phyloP scores from a whole-genome alignment of 2,113 vertebrate species.

The Ceyx cyanopectus region DNA sequence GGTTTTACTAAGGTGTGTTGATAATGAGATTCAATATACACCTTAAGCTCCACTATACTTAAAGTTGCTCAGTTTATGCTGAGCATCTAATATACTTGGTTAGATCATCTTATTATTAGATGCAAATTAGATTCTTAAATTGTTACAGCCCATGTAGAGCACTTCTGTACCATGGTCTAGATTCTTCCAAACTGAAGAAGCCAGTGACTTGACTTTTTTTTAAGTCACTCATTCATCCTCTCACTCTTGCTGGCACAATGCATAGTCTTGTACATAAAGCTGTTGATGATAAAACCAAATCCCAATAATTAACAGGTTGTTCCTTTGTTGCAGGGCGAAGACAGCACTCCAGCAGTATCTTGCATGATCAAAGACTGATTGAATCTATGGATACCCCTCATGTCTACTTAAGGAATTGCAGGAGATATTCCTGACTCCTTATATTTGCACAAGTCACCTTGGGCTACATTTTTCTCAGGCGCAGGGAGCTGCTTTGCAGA shows the following conservation, averaged over 20 bases:
- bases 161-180: background rate
- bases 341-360: slow-evolving; percentile 98
- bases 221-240: background rate
- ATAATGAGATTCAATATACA: background rate
- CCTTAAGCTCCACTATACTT: background rate
- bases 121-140: background rate
- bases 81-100: background rate
- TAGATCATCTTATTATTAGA: background rate
- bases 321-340: slow-evolving; percentile 89
- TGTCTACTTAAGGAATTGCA: slow-evolving; percentile 77
- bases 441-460: slow-evolving; percentile 90
- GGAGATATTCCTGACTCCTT: slow-evolving; percentile 80
- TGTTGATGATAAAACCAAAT: background rate
- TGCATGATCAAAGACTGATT: slow-evolving; percentile 85
- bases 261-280: background rate
- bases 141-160: background rate
- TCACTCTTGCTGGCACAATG: background rate
- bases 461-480: slow-evolving; percentile 82
- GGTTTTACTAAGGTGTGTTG: background rate
- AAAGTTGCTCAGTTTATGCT: background rate
- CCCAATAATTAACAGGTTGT: background rate
- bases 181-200: background rate
- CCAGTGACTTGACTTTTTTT: background rate
- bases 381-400: slow-evolving; percentile 71
- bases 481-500: slow-evolving; percentile 86